Conservation (phyloP, 2,797 vertebrate species). For the Sarcophilus harrisii region DNA sequence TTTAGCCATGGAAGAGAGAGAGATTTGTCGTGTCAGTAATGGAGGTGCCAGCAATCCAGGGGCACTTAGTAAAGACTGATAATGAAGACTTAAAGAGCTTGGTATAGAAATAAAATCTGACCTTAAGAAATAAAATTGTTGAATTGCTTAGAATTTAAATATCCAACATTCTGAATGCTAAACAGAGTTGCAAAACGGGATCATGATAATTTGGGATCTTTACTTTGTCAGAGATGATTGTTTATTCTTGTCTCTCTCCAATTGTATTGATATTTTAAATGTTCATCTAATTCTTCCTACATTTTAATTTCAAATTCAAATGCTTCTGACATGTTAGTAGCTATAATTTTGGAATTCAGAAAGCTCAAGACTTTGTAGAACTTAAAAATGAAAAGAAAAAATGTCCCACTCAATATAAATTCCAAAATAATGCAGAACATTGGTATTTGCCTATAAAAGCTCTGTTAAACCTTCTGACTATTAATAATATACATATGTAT, state of each 20-base stretch:
- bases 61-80: background rate
- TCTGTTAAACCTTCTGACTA: constrained; percentile 8
- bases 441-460: background rate
- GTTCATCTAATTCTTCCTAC: background rate
- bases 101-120: background rate
- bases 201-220: background rate
- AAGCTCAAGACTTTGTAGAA: background rate
- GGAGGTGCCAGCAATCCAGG: background rate
- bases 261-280: background rate
- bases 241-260: background rate
- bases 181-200: background rate
- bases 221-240: background rate
- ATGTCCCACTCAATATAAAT: constrained; percentile 14
- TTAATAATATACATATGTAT: constrained; percentile 2
- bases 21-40: background rate
- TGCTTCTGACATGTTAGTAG: constrained; percentile 14
- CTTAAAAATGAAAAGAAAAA: constrained; percentile 32
- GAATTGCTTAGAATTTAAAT: background rate
- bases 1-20: background rate
- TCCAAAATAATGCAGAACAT: constrained; percentile 9
- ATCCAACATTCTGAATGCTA: background rate
- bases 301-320: constrained; percentile 8
- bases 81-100: background rate
- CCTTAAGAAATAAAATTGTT: background rate
- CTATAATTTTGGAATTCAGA: constrained; percentile 29